Percentiles rank a stretch among this genome's conserved stretches.
These are phyloP conservation scores for Vollenhovia emeryi DNA, from an alignment of 1,140 invertebrate species.

Conservation along the genomic window DNA sequence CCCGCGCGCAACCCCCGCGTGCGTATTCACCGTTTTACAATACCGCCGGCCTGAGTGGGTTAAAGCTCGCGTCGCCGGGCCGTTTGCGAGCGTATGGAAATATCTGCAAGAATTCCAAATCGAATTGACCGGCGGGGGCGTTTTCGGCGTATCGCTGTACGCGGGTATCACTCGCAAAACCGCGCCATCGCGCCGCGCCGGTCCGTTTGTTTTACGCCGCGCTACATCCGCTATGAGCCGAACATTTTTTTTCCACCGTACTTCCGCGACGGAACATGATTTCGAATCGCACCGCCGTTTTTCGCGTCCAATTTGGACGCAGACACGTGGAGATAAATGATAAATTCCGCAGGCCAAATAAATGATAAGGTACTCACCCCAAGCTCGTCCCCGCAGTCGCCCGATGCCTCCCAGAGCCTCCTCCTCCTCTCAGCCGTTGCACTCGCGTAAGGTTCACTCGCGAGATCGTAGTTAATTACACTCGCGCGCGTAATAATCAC, in stretches of 20 bases:
- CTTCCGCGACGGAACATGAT: constrained; percentile 14
- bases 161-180: constrained; percentile 49
- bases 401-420: too few relatives aligned
- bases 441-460: too few relatives aligned
- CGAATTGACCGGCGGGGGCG: constrained; percentile 29
- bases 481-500: too few relatives aligned
- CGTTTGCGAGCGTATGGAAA: constrained; percentile 45
- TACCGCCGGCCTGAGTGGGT: constrained; percentile 30
- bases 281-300: not conserved
- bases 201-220: constrained; percentile 39
- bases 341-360: too few relatives aligned
- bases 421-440: too few relatives aligned
- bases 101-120: constrained; percentile 52
- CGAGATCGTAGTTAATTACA: too few relatives aligned
- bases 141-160: not conserved
- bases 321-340: too few relatives aligned
- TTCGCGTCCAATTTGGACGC: not conserved
- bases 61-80: constrained; percentile 33
- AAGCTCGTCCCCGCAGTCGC: too few relatives aligned
- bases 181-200: not conserved
- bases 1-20: too few relatives aligned
- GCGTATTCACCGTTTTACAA: constrained; percentile 52
- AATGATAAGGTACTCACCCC: too few relatives aligned
- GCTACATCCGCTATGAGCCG: constrained; percentile 35
- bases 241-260: constrained; percentile 1